phyloP scores from a whole-genome alignment of 1,140 invertebrate genomes.

The Penaeus indicus region DNA sequence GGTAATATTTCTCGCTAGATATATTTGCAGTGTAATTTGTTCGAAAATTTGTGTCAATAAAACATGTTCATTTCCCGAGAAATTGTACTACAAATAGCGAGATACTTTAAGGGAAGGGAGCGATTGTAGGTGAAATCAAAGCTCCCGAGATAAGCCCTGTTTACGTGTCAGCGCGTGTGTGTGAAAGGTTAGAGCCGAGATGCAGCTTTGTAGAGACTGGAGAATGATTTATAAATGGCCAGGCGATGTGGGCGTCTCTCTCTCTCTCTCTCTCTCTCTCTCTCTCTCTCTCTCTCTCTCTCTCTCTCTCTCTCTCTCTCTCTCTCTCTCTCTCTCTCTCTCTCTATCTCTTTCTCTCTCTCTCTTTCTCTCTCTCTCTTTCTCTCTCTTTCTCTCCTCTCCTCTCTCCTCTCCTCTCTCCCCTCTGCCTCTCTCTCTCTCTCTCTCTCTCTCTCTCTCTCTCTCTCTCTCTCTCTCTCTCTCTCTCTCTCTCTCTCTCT shows the following conservation, averaged over 20 bases:
- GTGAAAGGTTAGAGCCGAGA: too few relatives aligned
- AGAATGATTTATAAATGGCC: too few relatives aligned
- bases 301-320: slow-evolving; percentile 27
- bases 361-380: neutral
- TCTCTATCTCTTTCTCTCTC: neutral
- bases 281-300: neutral
- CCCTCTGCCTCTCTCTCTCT: neutral
- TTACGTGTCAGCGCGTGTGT: too few relatives aligned
- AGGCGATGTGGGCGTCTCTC: slow-evolving; percentile 3
- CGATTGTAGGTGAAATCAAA: too few relatives aligned
- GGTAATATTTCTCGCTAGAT: too few relatives aligned
- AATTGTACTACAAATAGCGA: too few relatives aligned
- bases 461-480: slow-evolving; percentile 31
- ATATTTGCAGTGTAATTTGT: too few relatives aligned
- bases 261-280: slow-evolving; percentile 26
- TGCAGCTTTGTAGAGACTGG: too few relatives aligned
- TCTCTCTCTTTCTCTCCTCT: neutral
- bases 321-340: slow-evolving; percentile 42
- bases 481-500: slow-evolving; percentile 40
- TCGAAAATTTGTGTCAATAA: too few relatives aligned
- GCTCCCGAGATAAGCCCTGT: too few relatives aligned
- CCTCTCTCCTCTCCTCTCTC: neutral
- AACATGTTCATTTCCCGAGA: too few relatives aligned
- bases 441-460: neutral
- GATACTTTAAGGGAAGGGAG: too few relatives aligned